These are phyloP conservation scores for Zelleria hepariella DNA, from an alignment of 2,888 invertebrate genomes.

Conservation along the genomic window DNA sequence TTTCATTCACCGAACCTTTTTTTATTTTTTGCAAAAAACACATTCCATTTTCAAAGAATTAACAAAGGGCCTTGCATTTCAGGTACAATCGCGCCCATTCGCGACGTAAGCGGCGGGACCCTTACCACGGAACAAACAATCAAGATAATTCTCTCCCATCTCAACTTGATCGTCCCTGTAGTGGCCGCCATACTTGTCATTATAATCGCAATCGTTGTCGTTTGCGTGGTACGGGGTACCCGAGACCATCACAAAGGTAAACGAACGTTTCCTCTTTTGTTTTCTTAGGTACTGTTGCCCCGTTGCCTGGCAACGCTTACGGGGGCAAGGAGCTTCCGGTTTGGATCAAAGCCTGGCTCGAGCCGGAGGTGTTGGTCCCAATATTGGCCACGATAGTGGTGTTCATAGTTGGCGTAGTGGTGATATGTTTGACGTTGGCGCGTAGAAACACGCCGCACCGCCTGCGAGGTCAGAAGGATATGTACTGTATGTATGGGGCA, in stretches of 20 bases:
- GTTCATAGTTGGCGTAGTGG: slow-evolving; percentile 89
- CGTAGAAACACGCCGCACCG: slow-evolving; percentile 85
- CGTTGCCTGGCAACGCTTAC: slow-evolving; percentile 76
- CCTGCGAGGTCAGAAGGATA: slow-evolving; percentile 85
- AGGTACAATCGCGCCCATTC: slow-evolving; percentile 93
- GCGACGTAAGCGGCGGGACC: slow-evolving; percentile 79
- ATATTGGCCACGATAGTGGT: slow-evolving; percentile 92
- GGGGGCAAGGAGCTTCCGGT: slow-evolving; percentile 71
- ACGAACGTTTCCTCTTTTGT: slow-evolving; percentile 16
- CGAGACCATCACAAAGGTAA: slow-evolving; percentile 89
- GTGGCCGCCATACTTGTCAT: slow-evolving; percentile 93
- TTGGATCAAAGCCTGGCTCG: slow-evolving; percentile 90
- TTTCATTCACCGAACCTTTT: slow-evolving; percentile 5
- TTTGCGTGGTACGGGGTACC: slow-evolving; percentile 91
- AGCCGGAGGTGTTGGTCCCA: slow-evolving; percentile 91
- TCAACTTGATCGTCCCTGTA: slow-evolving; percentile 94
- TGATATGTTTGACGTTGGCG: slow-evolving; percentile 90
- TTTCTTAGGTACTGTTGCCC: slow-evolving; percentile 83
- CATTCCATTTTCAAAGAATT: not conserved
- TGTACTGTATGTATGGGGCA: slow-evolving; percentile 80
- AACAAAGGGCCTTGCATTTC: slow-evolving; percentile 75
- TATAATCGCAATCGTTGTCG: slow-evolving; percentile 93
- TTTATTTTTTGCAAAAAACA: not conserved
- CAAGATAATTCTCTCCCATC: slow-evolving; percentile 89
- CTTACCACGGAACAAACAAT: slow-evolving; percentile 85